Evolutionary conservation across 2,888 invertebrate genomes (phyloP).

Genomic region (Stomorhina lunata): DNA sequence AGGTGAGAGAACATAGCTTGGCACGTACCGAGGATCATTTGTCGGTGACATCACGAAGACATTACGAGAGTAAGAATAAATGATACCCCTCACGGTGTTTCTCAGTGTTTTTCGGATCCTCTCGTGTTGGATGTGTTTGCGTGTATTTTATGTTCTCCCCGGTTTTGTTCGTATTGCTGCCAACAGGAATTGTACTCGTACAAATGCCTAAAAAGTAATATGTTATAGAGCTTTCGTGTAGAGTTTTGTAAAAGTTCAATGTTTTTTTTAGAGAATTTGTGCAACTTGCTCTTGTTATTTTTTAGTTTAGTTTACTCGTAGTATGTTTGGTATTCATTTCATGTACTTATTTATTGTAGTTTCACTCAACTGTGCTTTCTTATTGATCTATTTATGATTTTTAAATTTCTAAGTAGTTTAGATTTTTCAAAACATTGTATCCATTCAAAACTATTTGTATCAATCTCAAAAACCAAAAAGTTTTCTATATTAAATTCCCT

Average conservation of each 20-base stretch:
- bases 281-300: background rate
- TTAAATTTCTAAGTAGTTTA: background rate
- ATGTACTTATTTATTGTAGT: background rate
- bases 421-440: background rate
- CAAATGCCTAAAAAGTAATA: background rate
- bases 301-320: background rate
- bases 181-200: slow-evolving; percentile 14
- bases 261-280: background rate
- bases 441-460: background rate
- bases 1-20: slow-evolving; percentile 54
- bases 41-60: slow-evolving; percentile 50
- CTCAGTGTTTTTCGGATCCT: slow-evolving; percentile 6
- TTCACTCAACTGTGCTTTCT: background rate
- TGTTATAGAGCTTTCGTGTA: background rate
- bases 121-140: background rate
- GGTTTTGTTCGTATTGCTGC: slow-evolving; percentile 1
- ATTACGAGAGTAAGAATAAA: slow-evolving; percentile 49
- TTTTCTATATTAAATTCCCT: too few relatives aligned
- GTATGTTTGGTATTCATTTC: background rate
- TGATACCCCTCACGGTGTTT: background rate
- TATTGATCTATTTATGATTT: background rate
- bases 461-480: too few relatives aligned
- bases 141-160: background rate
- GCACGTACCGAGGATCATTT: slow-evolving; percentile 58
- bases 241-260: background rate